Conservation (phyloP, 2,888 invertebrate species). For the Cephonodes hylas region DNA sequence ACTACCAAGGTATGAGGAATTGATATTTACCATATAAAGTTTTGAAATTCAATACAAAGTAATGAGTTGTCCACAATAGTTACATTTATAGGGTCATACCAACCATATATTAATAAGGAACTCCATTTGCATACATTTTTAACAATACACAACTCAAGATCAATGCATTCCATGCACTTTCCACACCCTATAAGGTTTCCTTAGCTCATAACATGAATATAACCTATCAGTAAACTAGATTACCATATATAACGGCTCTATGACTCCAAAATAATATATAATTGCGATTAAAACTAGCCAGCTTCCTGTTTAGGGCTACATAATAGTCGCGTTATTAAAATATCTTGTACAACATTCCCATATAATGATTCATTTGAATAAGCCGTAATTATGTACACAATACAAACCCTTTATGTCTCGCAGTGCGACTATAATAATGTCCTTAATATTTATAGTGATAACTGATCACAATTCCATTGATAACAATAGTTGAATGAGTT, state of each 20-base stretch:
- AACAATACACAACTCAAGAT: constrained; percentile 9
- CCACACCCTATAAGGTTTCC: constrained; percentile 43
- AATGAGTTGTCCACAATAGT: neutral
- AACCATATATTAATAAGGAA: neutral
- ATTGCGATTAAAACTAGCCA: constrained; percentile 33
- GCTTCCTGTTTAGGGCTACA: constrained; percentile 58
- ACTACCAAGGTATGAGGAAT: neutral
- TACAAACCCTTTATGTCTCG: constrained; percentile 47
- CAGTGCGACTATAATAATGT: constrained; percentile 33
- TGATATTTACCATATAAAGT: neutral
- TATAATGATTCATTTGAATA: constrained; percentile 69
- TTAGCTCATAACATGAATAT: constrained; percentile 34
- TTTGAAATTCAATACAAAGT: neutral
- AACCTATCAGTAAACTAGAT: constrained; percentile 48
- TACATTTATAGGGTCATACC: neutral
- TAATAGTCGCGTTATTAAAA: constrained; percentile 55
- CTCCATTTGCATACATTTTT: neutral
- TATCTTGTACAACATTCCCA: constrained; percentile 69
- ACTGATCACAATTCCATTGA: constrained; percentile 55
- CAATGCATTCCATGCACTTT: constrained; percentile 21
- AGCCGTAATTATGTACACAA: constrained; percentile 46
- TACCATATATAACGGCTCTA: constrained; percentile 26
- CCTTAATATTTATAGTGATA: constrained; percentile 29
- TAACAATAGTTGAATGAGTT: constrained; percentile 43
- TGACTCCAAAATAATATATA: constrained; percentile 26